Percentiles rank a stretch among this genome's conserved stretches.
These are phyloP conservation scores for Xestia sexstrigata DNA, from an alignment of 2,888 invertebrate genomes.

Conservation along the genomic window DNA sequence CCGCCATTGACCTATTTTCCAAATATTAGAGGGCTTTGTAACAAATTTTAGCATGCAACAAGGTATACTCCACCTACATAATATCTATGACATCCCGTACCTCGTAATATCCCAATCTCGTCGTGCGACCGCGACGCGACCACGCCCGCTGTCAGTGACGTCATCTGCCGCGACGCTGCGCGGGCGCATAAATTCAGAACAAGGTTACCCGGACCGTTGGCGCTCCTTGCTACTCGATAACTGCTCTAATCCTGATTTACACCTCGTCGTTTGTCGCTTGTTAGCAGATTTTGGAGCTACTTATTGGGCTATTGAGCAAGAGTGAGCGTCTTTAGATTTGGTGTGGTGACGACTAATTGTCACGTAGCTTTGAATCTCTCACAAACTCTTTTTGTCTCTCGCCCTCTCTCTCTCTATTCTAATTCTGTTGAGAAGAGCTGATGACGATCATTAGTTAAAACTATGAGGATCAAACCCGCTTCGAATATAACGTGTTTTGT, in stretches of 20 bases:
- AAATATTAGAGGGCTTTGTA: neutral
- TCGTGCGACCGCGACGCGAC: slow-evolving; percentile 34
- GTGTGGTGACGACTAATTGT: neutral
- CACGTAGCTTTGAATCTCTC: too few relatives aligned
- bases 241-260: slow-evolving; percentile 57
- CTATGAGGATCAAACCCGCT: neutral
- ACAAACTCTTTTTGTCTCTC: too few relatives aligned
- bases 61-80: neutral
- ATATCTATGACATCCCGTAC: neutral
- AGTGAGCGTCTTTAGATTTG: neutral
- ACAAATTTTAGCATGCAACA: neutral
- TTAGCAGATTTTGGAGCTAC: slow-evolving; percentile 20
- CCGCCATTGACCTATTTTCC: neutral
- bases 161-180: slow-evolving; percentile 53
- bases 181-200: slow-evolving; percentile 68
- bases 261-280: slow-evolving; percentile 24
- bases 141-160: slow-evolving; percentile 57
- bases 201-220: slow-evolving; percentile 64
- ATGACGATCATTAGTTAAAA: neutral
- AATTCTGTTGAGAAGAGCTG: neutral
- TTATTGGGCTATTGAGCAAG: neutral
- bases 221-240: slow-evolving; percentile 60
- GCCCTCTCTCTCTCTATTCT: neutral
- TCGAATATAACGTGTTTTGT: neutral
- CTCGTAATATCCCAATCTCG: slow-evolving; percentile 21